Evolutionary conservation across 2,113 vertebrate genomes (phyloP).

Genomic region (Perognathus longimembris): DNA sequence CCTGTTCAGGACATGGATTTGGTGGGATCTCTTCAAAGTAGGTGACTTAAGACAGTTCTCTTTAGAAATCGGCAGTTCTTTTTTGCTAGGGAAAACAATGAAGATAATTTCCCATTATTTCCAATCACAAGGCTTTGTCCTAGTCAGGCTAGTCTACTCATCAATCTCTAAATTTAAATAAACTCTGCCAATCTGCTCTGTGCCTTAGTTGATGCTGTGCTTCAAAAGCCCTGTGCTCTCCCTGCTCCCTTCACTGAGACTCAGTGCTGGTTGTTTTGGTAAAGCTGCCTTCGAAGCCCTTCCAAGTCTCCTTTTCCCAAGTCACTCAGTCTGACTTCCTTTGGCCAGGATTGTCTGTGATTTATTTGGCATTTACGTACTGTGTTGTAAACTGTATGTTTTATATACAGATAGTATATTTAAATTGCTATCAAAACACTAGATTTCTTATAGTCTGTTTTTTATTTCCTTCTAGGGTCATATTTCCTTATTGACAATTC

Average conservation of each 20-base stretch:
- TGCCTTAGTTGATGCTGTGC: not conserved
- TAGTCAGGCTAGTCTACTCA: not conserved
- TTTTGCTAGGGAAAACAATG: not conserved
- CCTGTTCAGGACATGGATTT: not conserved
- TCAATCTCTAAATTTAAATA: not conserved
- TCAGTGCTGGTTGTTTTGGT: not conserved
- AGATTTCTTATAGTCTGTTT: not conserved
- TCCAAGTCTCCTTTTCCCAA: not conserved
- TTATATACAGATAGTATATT: not conserved
- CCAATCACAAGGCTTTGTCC: not conserved
- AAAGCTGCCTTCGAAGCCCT: not conserved
- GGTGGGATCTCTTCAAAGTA: constrained; percentile 12
- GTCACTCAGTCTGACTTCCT: not conserved
- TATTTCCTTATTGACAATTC: not conserved
- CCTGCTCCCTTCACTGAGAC: not conserved
- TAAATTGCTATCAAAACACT: not conserved
- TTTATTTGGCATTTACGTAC: not conserved
- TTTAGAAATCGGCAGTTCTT: not conserved
- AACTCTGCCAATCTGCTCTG: not conserved
- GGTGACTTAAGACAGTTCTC: not conserved
- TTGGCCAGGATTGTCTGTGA: not conserved
- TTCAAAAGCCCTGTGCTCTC: not conserved
- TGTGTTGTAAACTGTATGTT: not conserved
- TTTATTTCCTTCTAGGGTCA: not conserved
- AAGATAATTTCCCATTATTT: constrained; percentile 10